Evolutionary conservation across 2,113 vertebrate genomes (phyloP).

Genomic region (Phaethornis superciliosus): DNA sequence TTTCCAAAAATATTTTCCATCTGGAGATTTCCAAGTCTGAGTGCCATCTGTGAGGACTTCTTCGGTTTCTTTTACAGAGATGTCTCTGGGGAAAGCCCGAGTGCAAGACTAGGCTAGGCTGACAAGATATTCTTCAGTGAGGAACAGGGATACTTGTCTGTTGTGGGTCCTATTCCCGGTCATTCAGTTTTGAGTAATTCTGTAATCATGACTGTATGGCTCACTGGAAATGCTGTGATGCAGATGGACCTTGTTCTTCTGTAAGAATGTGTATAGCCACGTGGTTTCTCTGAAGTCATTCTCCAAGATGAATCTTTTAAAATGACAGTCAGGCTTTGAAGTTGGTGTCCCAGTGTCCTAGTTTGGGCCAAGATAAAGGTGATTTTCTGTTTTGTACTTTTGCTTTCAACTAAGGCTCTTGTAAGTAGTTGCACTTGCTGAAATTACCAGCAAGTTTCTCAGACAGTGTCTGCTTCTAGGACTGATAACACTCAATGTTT

Average conservation of each 20-base stretch:
- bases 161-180: not conserved
- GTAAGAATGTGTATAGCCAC: not conserved
- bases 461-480: no score
- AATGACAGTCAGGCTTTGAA: not conserved
- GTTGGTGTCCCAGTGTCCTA: not conserved
- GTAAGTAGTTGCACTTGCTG: no score
- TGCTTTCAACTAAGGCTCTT: no score
- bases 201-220: not conserved
- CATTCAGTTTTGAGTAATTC: not conserved
- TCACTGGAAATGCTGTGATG: not conserved
- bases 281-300: not conserved
- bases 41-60: constrained; percentile 63
- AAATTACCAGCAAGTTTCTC: no score
- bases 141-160: constrained; percentile 2
- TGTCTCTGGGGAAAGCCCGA: constrained; percentile 51
- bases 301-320: not conserved
- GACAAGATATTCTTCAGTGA: constrained; percentile 1
- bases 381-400: no score
- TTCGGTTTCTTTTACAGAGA: constrained; percentile 55
- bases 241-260: not conserved
- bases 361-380: no score
- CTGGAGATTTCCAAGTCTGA: constrained; percentile 54
- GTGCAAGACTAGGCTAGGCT: constrained; percentile 16
- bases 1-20: constrained; percentile 69
- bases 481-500: no score